These are phyloP conservation scores for Carduelis carduelis DNA, from an alignment of 2,797 vertebrate species.

Conservation along the genomic window DNA sequence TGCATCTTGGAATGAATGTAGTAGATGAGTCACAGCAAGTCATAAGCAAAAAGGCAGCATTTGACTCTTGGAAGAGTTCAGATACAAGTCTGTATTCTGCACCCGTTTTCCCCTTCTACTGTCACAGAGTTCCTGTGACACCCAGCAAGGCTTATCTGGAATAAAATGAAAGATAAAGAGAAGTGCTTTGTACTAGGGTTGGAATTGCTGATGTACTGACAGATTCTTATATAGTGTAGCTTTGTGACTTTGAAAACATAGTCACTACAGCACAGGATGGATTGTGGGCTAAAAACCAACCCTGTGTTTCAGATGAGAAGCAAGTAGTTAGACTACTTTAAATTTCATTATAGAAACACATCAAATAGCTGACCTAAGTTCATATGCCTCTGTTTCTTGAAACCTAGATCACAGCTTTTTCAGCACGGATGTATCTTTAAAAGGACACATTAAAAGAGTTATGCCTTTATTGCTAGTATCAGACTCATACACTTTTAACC, in stretches of 20 bases:
- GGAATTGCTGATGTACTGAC: background rate
- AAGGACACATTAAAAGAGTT: background rate
- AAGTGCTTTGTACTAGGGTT: background rate
- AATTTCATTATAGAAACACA: background rate
- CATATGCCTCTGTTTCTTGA: background rate
- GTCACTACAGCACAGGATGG: background rate
- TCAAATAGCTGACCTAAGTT: background rate
- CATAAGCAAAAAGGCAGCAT: background rate
- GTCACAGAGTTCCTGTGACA: background rate
- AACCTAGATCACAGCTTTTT: background rate
- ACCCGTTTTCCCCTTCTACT: background rate
- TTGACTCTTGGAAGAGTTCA: background rate
- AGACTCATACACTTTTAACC: background rate
- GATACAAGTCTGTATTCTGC: background rate
- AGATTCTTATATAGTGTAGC: background rate
- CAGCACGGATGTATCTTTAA: background rate
- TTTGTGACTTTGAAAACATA: background rate
- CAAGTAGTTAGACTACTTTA: background rate
- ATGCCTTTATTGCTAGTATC: background rate
- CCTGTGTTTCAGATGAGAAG: accelerated
- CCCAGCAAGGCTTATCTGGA: background rate
- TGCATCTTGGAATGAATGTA: slow-evolving; percentile 4
- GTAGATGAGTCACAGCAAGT: background rate
- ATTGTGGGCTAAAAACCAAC: background rate
- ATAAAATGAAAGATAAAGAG: background rate